Conservation (phyloP, 2,888 invertebrate genomes). For the Magallana nippona region DNA sequence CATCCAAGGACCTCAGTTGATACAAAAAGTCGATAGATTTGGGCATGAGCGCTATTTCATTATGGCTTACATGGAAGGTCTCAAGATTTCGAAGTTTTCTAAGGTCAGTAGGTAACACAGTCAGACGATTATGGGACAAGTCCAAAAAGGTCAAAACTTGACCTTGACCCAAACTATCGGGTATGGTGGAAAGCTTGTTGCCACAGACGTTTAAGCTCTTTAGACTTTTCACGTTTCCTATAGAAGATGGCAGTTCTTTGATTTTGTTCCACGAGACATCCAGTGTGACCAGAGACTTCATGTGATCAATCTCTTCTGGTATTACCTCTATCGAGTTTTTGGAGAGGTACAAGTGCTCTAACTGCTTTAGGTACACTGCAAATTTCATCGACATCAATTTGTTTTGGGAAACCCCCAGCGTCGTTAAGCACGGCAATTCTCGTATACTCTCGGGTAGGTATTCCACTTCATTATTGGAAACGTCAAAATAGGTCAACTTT, state of each 20-base stretch:
- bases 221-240: constrained; percentile 70
- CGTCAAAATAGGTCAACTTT: constrained; percentile 70
- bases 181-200: constrained; percentile 70
- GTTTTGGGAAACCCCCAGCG: constrained; percentile 74
- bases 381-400: constrained; percentile 74
- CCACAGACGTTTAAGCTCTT: constrained; percentile 71
- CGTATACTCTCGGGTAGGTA: constrained; percentile 72
- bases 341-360: constrained; percentile 70
- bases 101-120: constrained; percentile 71
- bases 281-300: constrained; percentile 72
- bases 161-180: constrained; percentile 67
- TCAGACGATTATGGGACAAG: constrained; percentile 72
- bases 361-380: constrained; percentile 64
- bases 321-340: constrained; percentile 73
- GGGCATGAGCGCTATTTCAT: constrained; percentile 73
- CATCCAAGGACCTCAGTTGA: constrained; percentile 71
- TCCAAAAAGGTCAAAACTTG: constrained; percentile 74
- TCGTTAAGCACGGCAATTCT: constrained; percentile 69
- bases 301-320: constrained; percentile 72
- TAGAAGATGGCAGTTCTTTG: constrained; percentile 64
- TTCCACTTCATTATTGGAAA: constrained; percentile 71
- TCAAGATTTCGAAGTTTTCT: constrained; percentile 74
- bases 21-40: constrained; percentile 74
- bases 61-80: constrained; percentile 70
- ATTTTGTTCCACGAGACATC: constrained; percentile 75